A percentile compares a stretch with the other conserved stretches of the same genome.
phyloP scores from a whole-genome alignment of 2,113 vertebrate genomes.

The Catharus fuscescens region DNA sequence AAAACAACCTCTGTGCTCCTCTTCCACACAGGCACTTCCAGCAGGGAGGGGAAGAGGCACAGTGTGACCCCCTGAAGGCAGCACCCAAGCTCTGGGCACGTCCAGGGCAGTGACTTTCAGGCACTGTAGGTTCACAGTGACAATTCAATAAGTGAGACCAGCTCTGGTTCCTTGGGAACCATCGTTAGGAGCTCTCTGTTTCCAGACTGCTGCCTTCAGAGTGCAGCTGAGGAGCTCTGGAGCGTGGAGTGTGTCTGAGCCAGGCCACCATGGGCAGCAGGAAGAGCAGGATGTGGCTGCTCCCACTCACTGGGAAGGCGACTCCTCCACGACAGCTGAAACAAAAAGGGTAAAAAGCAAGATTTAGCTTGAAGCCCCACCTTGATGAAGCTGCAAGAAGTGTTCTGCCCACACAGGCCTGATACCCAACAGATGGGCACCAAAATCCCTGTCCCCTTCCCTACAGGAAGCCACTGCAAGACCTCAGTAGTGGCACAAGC shows the following conservation, averaged over 20 bases:
- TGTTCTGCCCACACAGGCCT: not conserved
- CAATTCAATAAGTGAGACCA: accelerated
- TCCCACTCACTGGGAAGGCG: slow-evolving; percentile 49
- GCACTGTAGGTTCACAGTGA: not conserved
- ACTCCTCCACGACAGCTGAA: slow-evolving; percentile 72
- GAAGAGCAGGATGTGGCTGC: not conserved
- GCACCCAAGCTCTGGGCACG: accelerated
- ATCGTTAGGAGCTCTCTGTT: not conserved
- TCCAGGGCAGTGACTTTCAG: not conserved
- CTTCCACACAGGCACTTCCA: not conserved
- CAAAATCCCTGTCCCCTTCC: not conserved
- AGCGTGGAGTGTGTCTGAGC: not conserved
- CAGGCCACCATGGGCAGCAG: not conserved
- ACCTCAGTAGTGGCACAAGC: not conserved
- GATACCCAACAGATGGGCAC: not conserved
- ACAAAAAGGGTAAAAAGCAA: not conserved
- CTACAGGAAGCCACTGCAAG: not conserved
- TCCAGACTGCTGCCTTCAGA: not conserved
- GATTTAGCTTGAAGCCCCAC: not conserved
- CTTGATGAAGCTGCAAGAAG: not conserved
- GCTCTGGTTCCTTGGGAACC: slow-evolving; percentile 12
- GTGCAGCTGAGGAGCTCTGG: not conserved
- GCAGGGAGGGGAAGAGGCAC: not conserved
- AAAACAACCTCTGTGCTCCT: slow-evolving; percentile 42
- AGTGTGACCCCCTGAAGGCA: not conserved